Conservation (phyloP, 2,797 vertebrate genomes). For the Platyrinchus mystaceus region DNA sequence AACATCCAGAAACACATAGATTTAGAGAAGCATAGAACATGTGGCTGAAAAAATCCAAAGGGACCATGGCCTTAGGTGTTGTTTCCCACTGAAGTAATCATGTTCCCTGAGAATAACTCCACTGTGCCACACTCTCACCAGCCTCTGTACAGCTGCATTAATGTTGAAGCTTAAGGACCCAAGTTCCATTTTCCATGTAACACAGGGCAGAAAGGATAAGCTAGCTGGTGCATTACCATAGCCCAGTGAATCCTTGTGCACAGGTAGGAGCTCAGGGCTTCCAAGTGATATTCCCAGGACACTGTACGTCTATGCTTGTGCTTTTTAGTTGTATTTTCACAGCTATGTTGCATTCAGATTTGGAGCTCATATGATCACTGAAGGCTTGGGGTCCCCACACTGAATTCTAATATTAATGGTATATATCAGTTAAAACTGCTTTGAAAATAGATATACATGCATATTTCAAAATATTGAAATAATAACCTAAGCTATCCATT, state of each 20-base stretch:
- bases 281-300: neutral
- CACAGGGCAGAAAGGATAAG: neutral
- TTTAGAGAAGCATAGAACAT: neutral
- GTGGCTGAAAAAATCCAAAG: neutral
- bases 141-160: neutral
- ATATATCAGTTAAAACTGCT: neutral
- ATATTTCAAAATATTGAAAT: neutral
- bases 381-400: neutral
- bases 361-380: neutral
- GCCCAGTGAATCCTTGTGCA: neutral
- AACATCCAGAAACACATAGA: neutral
- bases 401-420: neutral
- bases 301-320: neutral
- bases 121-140: neutral
- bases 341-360: neutral
- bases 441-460: neutral
- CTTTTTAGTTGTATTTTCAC: neutral
- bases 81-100: accelerated
- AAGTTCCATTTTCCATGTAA: neutral
- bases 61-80: neutral
- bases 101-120: neutral
- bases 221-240: neutral
- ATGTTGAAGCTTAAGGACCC: neutral
- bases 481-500: neutral
- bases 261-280: neutral